Percentiles rank a stretch among this genome's conserved stretches.
Conservation (phyloP, 2,113 vertebrate genomes). For the Silurus glanis region DNA sequence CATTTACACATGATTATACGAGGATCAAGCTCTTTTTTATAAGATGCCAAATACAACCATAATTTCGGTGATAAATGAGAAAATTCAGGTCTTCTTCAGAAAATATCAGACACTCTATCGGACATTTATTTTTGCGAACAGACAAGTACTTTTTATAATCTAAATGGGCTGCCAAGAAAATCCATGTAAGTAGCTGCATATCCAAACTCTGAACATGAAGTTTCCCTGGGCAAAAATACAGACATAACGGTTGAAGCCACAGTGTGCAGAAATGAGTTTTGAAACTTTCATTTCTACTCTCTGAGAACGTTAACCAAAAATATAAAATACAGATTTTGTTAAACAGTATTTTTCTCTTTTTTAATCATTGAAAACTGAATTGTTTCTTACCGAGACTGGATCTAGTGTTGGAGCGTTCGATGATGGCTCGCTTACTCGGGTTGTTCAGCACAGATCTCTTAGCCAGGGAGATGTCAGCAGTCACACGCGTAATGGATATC, state of each 20-base stretch:
- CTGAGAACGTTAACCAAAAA: no score
- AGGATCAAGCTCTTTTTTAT: neutral
- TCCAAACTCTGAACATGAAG: neutral
- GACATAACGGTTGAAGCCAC: no score
- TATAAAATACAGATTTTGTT: neutral
- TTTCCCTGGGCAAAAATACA: neutral
- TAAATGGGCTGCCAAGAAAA: neutral
- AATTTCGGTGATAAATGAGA: neutral
- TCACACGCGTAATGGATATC: slow-evolving; percentile 95
- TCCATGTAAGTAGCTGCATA: neutral
- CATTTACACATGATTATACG: neutral
- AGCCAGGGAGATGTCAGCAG: slow-evolving; percentile 91
- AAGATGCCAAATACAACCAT: neutral
- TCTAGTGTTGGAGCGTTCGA: slow-evolving; percentile 92
- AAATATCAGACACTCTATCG: no score
- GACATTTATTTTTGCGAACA: neutral
- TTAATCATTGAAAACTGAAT: neutral
- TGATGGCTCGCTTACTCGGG: slow-evolving; percentile 94
- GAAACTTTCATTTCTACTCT: neutral
- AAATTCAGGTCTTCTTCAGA: neutral
- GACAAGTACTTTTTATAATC: neutral
- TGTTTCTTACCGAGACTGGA: slow-evolving; percentile 87
- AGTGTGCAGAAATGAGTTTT: no score
- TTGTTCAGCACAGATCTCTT: slow-evolving; percentile 96
- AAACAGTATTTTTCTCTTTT: neutral